Conservation (phyloP, 2,797 vertebrate genomes). For the Sebastes nivosus region DNA sequence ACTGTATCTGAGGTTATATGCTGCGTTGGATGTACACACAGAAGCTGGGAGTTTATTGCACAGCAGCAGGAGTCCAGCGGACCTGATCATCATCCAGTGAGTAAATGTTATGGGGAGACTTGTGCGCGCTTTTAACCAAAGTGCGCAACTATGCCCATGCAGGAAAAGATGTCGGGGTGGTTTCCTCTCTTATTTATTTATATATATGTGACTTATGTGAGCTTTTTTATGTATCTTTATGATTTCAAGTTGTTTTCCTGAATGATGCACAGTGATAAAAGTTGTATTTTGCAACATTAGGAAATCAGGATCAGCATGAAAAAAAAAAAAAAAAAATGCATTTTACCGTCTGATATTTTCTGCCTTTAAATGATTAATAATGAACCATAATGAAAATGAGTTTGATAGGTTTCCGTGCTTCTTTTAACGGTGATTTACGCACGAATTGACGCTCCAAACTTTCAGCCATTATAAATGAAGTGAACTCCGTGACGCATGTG, state of each 20-base stretch:
- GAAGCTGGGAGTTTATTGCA: not conserved
- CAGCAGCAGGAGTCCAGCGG: too few species aligned
- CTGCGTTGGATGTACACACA: rapidly evolving
- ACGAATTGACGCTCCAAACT: not conserved
- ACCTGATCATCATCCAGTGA: not conserved
- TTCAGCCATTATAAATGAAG: not conserved
- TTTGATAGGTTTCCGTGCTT: not conserved
- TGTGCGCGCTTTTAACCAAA: not conserved
- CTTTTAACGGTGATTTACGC: not conserved
- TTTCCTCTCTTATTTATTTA: too few species aligned
- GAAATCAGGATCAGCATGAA: not conserved
- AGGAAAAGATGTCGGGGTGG: rapidly evolving
- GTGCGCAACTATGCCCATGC: not conserved
- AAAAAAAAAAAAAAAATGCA: not conserved
- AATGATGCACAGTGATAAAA: too few species aligned
- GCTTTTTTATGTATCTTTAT: not conserved
- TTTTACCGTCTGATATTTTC: not conserved
- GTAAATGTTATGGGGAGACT: not conserved
- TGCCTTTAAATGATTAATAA: not conserved
- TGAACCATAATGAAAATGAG: not conserved
- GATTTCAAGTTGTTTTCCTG: not conserved
- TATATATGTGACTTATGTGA: rapidly evolving
- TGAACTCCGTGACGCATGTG: not conserved
- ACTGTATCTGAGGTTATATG: not conserved
- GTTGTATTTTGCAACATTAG: not conserved